Evolutionary conservation across 2,797 vertebrate genomes (phyloP), one percentile per base, ranked within the genome.

Genomic region (Tragopan temminckii): DNA sequence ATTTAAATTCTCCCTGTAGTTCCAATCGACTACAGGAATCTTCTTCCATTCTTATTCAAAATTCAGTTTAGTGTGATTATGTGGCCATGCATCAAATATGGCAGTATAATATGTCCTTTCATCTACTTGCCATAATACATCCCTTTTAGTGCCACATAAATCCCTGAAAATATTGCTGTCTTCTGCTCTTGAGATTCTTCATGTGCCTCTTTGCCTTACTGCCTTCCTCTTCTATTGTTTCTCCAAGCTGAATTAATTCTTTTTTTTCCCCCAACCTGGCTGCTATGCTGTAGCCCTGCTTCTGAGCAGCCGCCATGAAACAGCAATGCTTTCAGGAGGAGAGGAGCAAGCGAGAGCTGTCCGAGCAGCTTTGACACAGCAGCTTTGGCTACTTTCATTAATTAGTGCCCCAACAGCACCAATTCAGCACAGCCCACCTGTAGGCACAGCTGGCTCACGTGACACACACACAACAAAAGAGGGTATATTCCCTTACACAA

Each of bases 111-210:
- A 95, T 93, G 94, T 96, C 95, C 92, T 95, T 96, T 97, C 95
- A 95, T 93, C 96, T 95, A 89, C 93, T 97, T 96, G 92, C 96
- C 95, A 96, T 94, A 96, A 96, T 96, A 93, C 94, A 97, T 95
- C 94, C 93, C 95, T 96, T 97, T 96, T 95, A 97, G 96, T 96
- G 93, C 89, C 95, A 95, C 93, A 95, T 97, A 97, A 97, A 97
- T 97, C 94, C 90, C 82, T 70, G 90, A 35, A 95, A 97, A 96
- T 97, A 92, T 89, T 82, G 52, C 96, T 97, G 90, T 95, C 94
- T 95, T 96, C 95, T 96, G 95, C 93, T 95, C 95, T 96, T 93
- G 92, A 97, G 93, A 95, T 94, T 86, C 92, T 95, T 94, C 96
- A 70, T 50, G 88, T 94, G 89, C 95, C 96, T 96, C 96, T 95